Evolutionary conservation across 1,140 invertebrate species (phyloP).

Genomic region (Leptopilina clavipes): DNA sequence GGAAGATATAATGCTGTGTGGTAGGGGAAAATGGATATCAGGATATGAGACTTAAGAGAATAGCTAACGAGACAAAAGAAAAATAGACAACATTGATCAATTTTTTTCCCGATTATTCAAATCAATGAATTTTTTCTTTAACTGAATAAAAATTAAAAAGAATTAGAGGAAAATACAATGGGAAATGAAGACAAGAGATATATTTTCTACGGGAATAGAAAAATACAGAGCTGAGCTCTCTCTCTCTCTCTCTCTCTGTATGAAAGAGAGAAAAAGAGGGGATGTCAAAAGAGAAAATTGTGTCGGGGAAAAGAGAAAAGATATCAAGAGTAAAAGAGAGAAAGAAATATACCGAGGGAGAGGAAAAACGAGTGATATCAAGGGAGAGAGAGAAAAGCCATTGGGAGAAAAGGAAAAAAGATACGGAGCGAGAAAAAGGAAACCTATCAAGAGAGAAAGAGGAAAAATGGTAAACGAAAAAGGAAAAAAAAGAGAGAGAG

Average conservation of each 20-base stretch:
- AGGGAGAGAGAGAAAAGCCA: not conserved
- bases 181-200: not conserved
- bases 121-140: too few relatives aligned
- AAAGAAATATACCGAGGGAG: not conserved
- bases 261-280: not conserved
- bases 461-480: constrained; percentile 22
- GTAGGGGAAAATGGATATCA: too few relatives aligned
- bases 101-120: too few relatives aligned
- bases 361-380: not conserved
- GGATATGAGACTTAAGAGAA: too few relatives aligned
- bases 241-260: too few relatives aligned
- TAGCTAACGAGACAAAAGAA: too few relatives aligned
- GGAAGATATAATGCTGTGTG: too few relatives aligned
- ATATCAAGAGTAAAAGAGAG: not conserved
- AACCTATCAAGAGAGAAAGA: not conserved
- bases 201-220: not conserved
- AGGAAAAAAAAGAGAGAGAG: constrained; percentile 35
- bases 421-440: not conserved
- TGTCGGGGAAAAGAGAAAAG: not conserved
- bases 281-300: not conserved
- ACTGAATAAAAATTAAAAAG: too few relatives aligned
- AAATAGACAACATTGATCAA: too few relatives aligned
- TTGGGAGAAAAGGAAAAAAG: constrained; percentile 42
- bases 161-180: not conserved
- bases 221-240: too few relatives aligned